phyloP scores from a whole-genome alignment of 2,888 invertebrate genomes.

The Tineola bisselliella region DNA sequence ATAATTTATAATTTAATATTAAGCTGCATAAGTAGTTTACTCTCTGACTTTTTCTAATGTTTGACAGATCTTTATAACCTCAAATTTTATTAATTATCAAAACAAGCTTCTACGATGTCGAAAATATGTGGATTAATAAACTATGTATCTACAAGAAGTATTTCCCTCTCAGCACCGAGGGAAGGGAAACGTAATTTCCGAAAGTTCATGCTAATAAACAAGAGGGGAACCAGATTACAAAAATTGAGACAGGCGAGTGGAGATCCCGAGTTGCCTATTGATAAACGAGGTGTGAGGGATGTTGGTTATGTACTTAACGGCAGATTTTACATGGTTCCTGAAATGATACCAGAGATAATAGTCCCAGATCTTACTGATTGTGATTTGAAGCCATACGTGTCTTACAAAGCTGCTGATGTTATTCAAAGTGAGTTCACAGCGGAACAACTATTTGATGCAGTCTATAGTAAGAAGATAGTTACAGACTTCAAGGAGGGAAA shows the following conservation, averaged over 20 bases:
- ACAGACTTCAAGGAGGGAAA: constrained; percentile 78
- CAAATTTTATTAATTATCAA: background rate
- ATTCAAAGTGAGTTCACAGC: constrained; percentile 85
- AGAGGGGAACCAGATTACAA: constrained; percentile 76
- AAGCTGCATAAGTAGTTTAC: too few species aligned
- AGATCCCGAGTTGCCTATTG: constrained; percentile 72
- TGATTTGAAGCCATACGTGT: constrained; percentile 92
- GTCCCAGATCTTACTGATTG: constrained; percentile 90
- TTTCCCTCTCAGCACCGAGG: constrained; percentile 42
- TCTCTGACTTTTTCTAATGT: background rate
- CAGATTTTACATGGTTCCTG: constrained; percentile 74
- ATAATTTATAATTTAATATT: too few species aligned
- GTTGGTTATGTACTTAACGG: constrained; percentile 68
- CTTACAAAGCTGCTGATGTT: constrained; percentile 82
- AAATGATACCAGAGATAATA: constrained; percentile 91
- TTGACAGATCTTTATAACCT: background rate
- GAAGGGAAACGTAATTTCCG: constrained; percentile 84
- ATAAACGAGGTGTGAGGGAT: constrained; percentile 76
- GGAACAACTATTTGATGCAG: constrained; percentile 80
- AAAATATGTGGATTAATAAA: constrained; percentile 40
- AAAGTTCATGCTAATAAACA: constrained; percentile 80
- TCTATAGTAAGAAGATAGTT: constrained; percentile 82
- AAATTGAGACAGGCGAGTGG: constrained; percentile 69
- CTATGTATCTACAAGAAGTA: constrained; percentile 39
- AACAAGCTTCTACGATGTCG: constrained; percentile 32